A percentile compares a stretch with the other conserved stretches of the same genome.
phyloP scores from a whole-genome alignment of 1,140 invertebrate species.

The Diachasmimorpha longicaudata region DNA sequence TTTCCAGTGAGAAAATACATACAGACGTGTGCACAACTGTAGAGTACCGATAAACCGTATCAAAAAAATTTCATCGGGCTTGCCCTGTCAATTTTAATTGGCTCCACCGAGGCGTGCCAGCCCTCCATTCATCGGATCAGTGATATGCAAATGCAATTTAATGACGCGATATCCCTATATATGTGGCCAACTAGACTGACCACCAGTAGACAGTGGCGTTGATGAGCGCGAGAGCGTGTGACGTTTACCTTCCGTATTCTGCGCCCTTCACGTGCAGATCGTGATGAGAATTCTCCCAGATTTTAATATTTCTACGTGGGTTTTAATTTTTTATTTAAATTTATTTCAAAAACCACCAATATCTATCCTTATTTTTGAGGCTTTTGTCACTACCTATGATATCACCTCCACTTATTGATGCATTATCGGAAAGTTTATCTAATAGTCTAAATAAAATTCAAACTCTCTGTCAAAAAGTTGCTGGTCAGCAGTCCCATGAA shows the following conservation, averaged over 20 bases:
- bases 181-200: slow-evolving; percentile 27
- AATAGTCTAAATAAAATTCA: too few relatives aligned
- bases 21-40: slow-evolving; percentile 18
- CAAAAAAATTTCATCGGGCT: slow-evolving; percentile 35
- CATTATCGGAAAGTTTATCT: too few relatives aligned
- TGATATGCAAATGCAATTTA: slow-evolving; percentile 57
- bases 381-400: too few relatives aligned
- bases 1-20: background rate
- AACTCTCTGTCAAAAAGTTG: too few relatives aligned
- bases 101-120: slow-evolving; percentile 43
- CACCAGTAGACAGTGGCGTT: background rate
- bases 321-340: background rate
- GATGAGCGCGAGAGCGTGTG: slow-evolving; percentile 3
- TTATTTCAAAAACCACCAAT: too few relatives aligned
- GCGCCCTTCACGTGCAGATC: background rate
- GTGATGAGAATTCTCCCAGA: background rate
- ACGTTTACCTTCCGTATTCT: background rate
- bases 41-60: slow-evolving; percentile 19
- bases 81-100: slow-evolving; percentile 53
- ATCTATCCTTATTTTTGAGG: too few relatives aligned
- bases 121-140: slow-evolving; percentile 47
- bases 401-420: too few relatives aligned
- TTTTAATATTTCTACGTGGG: background rate
- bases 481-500: too few relatives aligned
- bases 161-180: slow-evolving; percentile 49